Conservation (phyloP, 2,888 invertebrate species). For the Clistopyga incitator region DNA sequence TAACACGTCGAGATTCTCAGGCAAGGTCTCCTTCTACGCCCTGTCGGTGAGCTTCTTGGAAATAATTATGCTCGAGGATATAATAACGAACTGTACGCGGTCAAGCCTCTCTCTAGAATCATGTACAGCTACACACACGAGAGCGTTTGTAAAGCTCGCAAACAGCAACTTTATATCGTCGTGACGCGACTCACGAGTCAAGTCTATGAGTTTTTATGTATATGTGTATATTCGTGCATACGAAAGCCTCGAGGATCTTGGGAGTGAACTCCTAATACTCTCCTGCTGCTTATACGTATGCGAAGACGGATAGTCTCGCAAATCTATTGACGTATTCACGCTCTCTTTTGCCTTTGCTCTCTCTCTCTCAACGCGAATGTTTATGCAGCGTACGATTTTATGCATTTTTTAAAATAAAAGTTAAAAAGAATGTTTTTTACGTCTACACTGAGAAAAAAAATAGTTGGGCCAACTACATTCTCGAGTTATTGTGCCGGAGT, state of each 20-base stretch:
- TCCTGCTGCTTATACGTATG: conserved; percentile 57
- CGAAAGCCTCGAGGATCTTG: conserved; percentile 35
- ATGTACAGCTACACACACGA: conserved; percentile 62
- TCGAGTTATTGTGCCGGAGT: no score
- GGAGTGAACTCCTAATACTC: conserved; percentile 51
- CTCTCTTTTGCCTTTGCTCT: conserved; percentile 55
- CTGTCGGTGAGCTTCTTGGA: conserved; percentile 78
- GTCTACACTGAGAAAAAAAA: no score
- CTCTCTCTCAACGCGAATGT: conserved; percentile 1
- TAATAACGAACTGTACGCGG: conserved; percentile 75
- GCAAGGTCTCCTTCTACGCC: conserved; percentile 77
- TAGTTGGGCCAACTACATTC: no score
- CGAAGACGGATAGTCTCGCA: conserved; percentile 81
- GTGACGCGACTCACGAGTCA: conserved; percentile 50
- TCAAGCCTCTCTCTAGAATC: conserved; percentile 73
- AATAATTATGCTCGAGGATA: conserved; percentile 81
- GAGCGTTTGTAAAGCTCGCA: conserved; percentile 35
- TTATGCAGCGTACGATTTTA: neutral
- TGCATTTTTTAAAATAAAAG: neutral
- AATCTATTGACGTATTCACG: conserved; percentile 76
- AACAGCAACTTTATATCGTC: conserved; percentile 39
- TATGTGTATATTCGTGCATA: conserved; percentile 44
- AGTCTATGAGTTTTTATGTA: conserved; percentile 57
- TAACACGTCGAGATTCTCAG: conserved; percentile 80
- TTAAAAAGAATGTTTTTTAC: no score